Evolutionary conservation across 2,113 vertebrate genomes (phyloP).

Genomic region (Tetrao urogallus): DNA sequence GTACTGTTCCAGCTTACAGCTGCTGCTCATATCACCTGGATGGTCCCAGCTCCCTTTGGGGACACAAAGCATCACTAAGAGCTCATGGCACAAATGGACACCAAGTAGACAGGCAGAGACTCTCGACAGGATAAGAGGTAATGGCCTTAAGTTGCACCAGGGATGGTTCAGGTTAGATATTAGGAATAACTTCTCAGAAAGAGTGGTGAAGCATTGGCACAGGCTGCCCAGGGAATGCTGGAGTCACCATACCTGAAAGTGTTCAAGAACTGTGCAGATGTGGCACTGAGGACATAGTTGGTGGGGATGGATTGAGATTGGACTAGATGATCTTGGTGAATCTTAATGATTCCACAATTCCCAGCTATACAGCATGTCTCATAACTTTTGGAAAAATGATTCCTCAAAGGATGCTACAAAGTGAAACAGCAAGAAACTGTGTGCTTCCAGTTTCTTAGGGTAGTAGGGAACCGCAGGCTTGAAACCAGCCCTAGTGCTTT

Average conservation of each 20-base stretch:
- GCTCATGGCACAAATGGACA: too few relatives aligned
- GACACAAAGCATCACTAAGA: neutral
- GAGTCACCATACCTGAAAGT: too few relatives aligned
- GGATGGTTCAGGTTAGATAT: too few relatives aligned
- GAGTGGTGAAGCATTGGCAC: too few relatives aligned
- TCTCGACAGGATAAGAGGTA: neutral
- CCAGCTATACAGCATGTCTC: fast-evolving
- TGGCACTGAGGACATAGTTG: too few relatives aligned
- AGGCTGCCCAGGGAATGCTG: too few relatives aligned
- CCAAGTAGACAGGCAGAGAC: fast-evolving
- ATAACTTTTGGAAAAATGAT: neutral
- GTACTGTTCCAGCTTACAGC: neutral
- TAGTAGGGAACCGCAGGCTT: neutral
- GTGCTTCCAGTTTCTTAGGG: neutral
- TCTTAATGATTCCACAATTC: neutral
- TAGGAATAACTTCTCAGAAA: too few relatives aligned
- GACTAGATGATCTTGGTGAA: too few relatives aligned
- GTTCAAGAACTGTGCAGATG: too few relatives aligned
- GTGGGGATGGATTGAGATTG: too few relatives aligned
- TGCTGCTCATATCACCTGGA: neutral
- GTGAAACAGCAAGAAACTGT: neutral
- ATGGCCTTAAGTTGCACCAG: too few relatives aligned
- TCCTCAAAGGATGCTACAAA: neutral
- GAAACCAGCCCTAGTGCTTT: neutral
- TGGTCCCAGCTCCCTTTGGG: neutral